phyloP scores from a whole-genome alignment of 2,113 vertebrate species.

The Megaceryle maxima region DNA sequence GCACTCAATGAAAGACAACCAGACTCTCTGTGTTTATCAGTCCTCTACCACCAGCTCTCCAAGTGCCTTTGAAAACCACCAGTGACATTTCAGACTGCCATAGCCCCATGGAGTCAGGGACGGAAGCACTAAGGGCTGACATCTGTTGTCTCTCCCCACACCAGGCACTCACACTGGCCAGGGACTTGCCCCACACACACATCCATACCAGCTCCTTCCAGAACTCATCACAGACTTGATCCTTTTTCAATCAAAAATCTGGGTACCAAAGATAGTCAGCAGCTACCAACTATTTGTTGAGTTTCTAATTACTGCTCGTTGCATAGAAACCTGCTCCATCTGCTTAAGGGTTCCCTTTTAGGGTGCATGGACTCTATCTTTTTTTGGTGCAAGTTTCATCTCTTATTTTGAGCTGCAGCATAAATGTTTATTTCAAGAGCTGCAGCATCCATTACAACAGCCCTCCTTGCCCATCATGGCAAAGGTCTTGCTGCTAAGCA shows the following conservation, averaged over 20 bases:
- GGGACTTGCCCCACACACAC: accelerated
- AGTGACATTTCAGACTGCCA: neutral
- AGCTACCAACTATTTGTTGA: neutral
- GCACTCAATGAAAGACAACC: neutral
- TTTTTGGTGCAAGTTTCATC: neutral
- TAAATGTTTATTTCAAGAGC: neutral
- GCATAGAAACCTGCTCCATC: conserved; percentile 41
- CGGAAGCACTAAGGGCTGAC: accelerated
- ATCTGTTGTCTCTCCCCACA: neutral
- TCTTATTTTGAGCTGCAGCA: neutral
- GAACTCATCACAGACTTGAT: neutral
- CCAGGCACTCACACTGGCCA: accelerated
- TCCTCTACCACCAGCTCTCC: neutral
- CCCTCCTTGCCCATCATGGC: neutral
- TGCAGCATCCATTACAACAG: neutral
- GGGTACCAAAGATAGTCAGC: neutral
- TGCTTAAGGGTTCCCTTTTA: conserved; percentile 1
- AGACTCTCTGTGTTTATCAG: neutral
- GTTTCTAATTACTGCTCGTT: neutral
- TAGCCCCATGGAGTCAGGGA: accelerated
- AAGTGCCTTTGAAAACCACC: neutral
- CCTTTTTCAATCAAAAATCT: neutral
- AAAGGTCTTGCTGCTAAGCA: neutral
- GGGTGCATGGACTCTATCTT: neutral
- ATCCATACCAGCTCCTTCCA: neutral